phyloP scores from a whole-genome alignment of 2,797 vertebrate species.

The Peromyscus eremicus region DNA sequence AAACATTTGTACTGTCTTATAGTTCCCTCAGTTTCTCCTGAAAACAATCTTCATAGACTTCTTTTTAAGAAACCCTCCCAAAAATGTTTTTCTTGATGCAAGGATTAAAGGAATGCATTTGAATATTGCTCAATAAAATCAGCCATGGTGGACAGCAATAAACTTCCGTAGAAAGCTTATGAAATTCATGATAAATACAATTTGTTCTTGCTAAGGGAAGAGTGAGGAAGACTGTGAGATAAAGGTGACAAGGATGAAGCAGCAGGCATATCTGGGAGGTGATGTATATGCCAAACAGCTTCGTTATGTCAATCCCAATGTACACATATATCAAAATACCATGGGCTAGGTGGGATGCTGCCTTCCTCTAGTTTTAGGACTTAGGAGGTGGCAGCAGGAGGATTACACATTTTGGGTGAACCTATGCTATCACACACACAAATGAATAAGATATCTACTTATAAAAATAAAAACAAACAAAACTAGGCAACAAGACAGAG shows the following conservation, averaged over 20 bases:
- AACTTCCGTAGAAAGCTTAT: conserved; percentile 39
- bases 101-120: conserved; percentile 5
- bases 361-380: background rate
- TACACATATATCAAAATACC: background rate
- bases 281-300: background rate
- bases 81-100: conserved; percentile 15
- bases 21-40: background rate
- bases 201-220: background rate
- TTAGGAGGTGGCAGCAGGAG: background rate
- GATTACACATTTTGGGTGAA: background rate
- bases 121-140: background rate
- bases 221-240: background rate
- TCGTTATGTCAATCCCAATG: background rate
- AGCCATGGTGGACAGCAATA: background rate
- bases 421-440: background rate
- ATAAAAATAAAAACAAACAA: background rate
- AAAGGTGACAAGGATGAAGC: background rate
- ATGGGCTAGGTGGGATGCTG: background rate
- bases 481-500: background rate
- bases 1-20: background rate
- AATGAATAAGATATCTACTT: background rate
- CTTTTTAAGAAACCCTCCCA: background rate
- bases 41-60: background rate
- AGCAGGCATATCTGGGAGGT: background rate
- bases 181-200: background rate